These are phyloP conservation scores for Pseudococcus viburni DNA, from an alignment of 2,888 invertebrate genomes.

Conservation along the genomic window DNA sequence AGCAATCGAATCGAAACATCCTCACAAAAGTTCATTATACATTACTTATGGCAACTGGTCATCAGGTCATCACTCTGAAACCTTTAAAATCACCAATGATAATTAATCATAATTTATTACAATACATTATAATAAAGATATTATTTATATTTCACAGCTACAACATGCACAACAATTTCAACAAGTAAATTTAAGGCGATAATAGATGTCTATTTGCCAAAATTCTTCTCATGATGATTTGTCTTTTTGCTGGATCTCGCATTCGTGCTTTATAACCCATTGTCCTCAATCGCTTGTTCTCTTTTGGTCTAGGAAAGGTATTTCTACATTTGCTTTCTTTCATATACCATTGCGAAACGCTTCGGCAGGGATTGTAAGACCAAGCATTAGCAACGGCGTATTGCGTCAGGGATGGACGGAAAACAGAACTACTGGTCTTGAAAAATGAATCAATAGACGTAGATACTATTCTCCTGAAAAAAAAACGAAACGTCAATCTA, in stretches of 20 bases:
- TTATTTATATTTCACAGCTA: background rate
- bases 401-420: background rate
- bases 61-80: background rate
- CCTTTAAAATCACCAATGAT: background rate
- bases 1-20: background rate
- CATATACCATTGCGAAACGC: no score
- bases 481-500: background rate
- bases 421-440: background rate
- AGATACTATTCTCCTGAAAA: conserved; percentile 15
- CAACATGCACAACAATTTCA: background rate
- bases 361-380: conserved; percentile 9
- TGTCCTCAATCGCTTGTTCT: background rate
- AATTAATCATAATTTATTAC: background rate
- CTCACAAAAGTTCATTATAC: background rate
- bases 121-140: background rate
- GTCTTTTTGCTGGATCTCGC: background rate
- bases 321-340: background rate
- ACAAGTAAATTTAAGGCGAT: conserved; percentile 14
- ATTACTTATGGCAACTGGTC: background rate
- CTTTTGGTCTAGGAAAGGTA: background rate
- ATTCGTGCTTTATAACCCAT: background rate
- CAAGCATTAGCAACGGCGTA: conserved; percentile 19
- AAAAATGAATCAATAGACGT: background rate
- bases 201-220: background rate
- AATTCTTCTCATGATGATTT: conserved; percentile 42